Percentiles rank a stretch among this genome's conserved stretches.
These are phyloP conservation scores for Crotalus tigris DNA, from an alignment of 2,113 vertebrate genomes.

Conservation along the genomic window DNA sequence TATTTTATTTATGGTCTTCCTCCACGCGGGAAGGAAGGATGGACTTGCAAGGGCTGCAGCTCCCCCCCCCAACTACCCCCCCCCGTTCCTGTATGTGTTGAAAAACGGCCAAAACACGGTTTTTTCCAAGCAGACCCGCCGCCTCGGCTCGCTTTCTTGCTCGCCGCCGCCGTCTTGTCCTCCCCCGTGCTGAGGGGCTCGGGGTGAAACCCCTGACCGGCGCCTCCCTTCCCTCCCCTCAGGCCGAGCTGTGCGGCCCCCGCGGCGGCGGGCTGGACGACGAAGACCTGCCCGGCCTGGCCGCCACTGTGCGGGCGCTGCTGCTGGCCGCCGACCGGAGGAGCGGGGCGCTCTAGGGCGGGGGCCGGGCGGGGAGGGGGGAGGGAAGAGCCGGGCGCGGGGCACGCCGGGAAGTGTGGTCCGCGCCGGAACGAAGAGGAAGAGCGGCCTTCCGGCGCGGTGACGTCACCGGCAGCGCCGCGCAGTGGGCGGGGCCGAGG, in stretches of 20 bases:
- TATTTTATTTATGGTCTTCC: conserved; percentile 22
- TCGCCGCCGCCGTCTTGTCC: no score
- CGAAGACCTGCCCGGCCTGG: conserved; percentile 74
- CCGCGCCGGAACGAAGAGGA: not conserved
- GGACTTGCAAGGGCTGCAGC: not conserved
- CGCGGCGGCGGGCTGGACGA: conserved; percentile 80
- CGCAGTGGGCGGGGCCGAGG: not conserved
- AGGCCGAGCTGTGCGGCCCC: conserved; percentile 77
- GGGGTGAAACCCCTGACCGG: not conserved
- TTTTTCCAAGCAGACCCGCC: not conserved
- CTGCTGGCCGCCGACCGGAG: conserved; percentile 29
- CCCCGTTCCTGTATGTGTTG: no score
- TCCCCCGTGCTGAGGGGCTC: not conserved
- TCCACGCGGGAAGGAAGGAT: not conserved
- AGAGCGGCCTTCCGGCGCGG: not conserved
- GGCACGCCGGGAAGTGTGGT: not conserved
- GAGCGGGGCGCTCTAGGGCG: not conserved
- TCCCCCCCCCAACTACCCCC: no score
- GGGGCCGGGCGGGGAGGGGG: not conserved
- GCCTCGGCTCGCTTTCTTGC: not conserved
- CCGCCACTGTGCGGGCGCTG: conserved; percentile 65
- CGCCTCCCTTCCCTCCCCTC: not conserved
- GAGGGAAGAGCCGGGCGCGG: not conserved
- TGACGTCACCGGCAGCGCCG: not conserved
- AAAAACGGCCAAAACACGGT: no score